Conservation (phyloP, 2,797 vertebrate species). For the Lepus oiostolus region DNA sequence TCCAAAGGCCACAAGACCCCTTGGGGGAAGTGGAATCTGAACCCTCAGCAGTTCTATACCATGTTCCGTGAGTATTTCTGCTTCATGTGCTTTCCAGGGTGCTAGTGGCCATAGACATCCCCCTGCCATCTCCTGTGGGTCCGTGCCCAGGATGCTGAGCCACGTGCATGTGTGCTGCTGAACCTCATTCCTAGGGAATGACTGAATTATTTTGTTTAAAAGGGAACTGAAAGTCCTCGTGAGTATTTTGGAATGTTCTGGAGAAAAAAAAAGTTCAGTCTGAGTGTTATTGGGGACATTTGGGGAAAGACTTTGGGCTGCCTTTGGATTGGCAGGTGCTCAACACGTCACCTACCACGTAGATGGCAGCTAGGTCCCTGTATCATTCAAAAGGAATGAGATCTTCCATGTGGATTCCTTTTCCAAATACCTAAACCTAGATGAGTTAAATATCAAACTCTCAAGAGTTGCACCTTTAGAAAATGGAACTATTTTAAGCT, state of each 20-base stretch:
- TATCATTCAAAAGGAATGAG: not conserved
- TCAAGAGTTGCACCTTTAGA: not conserved
- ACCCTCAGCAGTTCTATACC: conserved; percentile 99
- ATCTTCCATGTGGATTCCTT: not conserved
- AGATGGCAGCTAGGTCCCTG: not conserved
- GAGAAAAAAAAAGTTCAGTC: not conserved
- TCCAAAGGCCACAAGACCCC: conserved; percentile 99
- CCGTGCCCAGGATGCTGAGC: not conserved
- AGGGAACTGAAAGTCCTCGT: not conserved
- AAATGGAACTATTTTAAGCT: not conserved
- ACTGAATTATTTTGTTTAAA: not conserved
- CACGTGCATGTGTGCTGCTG: not conserved
- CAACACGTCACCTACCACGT: no score
- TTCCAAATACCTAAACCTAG: not conserved
- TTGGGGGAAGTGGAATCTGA: conserved; percentile 99
- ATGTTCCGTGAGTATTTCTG: conserved; percentile 97
- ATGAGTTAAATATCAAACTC: conserved; percentile 31
- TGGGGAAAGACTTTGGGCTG: not conserved
- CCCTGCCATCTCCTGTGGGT: not conserved
- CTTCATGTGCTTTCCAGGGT: conserved; percentile 18
- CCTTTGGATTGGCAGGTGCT: not conserved
- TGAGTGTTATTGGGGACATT: not conserved
- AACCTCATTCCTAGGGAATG: not conserved
- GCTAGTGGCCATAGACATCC: not conserved
- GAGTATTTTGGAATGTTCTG: conserved; percentile 29